phyloP scores from a whole-genome alignment of 1,140 invertebrate species.

The Penaeus indicus region DNA sequence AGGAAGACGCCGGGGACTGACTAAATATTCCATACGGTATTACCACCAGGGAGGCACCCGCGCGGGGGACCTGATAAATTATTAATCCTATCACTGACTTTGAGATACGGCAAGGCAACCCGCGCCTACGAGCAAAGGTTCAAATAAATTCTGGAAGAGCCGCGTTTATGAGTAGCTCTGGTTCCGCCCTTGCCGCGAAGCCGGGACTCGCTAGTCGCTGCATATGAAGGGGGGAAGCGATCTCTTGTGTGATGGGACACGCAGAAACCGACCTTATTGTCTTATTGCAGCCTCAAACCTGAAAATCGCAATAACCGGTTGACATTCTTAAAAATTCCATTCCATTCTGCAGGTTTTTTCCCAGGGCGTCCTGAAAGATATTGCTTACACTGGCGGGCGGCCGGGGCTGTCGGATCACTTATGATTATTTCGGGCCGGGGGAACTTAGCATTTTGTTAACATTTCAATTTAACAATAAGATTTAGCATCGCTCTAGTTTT shows the following conservation, averaged over 20 bases:
- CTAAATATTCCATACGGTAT: slow-evolving; percentile 63
- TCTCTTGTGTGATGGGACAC: background rate
- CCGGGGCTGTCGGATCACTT: slow-evolving; percentile 55
- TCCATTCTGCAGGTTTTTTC: slow-evolving; percentile 54
- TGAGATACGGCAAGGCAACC: slow-evolving; percentile 58
- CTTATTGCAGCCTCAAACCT: slow-evolving; percentile 56
- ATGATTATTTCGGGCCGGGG: slow-evolving; percentile 53
- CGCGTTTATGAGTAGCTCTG: slow-evolving; percentile 50
- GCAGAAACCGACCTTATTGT: slow-evolving; percentile 37
- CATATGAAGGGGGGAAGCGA: slow-evolving; percentile 7
- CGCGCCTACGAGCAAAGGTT: slow-evolving; percentile 57
- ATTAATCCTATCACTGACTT: slow-evolving; percentile 63
- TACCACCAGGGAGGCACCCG: slow-evolving; percentile 23
- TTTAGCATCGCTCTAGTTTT: slow-evolving; percentile 27
- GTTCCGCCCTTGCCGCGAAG: background rate
- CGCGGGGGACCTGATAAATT: slow-evolving; percentile 51
- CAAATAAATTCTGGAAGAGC: slow-evolving; percentile 53
- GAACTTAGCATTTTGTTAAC: slow-evolving; percentile 57
- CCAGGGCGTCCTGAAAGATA: slow-evolving; percentile 35
- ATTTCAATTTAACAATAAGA: slow-evolving; percentile 61
- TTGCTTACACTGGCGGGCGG: slow-evolving; percentile 37
- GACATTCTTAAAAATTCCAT: slow-evolving; percentile 62
- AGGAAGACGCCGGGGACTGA: slow-evolving; percentile 42
- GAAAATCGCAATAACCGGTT: slow-evolving; percentile 58
- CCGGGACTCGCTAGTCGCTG: background rate